These are phyloP conservation scores for Drosophila seclusa DNA, from an alignment of 2,888 invertebrate genomes.

Conservation along the genomic window DNA sequence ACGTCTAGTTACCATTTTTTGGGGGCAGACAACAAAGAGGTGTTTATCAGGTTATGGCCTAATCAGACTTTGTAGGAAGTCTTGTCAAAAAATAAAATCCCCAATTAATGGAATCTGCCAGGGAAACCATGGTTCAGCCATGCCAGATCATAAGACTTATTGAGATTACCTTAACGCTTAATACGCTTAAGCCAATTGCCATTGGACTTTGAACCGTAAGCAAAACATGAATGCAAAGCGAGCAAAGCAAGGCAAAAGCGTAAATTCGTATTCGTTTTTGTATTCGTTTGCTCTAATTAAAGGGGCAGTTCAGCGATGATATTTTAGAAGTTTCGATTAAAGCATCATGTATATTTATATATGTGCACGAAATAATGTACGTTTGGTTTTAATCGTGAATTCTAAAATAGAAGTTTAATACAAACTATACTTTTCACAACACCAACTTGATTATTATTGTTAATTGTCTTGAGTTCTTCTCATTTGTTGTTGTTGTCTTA, in stretches of 20 bases:
- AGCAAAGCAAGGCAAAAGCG: conserved; percentile 10
- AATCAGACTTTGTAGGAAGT: conserved; percentile 13
- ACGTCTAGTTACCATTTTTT: conserved; percentile 52
- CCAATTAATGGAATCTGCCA: not conserved
- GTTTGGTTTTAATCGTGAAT: no score
- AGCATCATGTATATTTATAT: not conserved
- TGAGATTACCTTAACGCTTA: conserved; percentile 6
- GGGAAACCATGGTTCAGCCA: conserved; percentile 7
- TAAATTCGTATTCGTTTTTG: not conserved
- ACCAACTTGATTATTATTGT: conserved; percentile 26
- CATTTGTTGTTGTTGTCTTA: conserved; percentile 41
- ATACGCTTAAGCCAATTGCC: not conserved
- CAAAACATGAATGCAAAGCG: conserved; percentile 45
- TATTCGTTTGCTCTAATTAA: not conserved
- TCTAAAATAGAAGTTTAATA: not conserved
- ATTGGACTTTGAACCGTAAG: conserved; percentile 70
- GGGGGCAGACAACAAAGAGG: conserved; percentile 40
- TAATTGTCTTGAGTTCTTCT: conserved; percentile 39
- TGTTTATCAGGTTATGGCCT: conserved; percentile 29
- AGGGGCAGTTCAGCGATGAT: not conserved
- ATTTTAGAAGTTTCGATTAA: not conserved
- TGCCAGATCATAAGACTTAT: conserved; percentile 24
- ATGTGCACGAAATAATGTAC: not conserved
- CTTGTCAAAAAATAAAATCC: not conserved
- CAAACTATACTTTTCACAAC: conserved; percentile 15